Evolutionary conservation across 2,888 invertebrate species (phyloP), one percentile per base, ranked within the genome.

Genomic region (Melinopterus prodromus): DNA sequence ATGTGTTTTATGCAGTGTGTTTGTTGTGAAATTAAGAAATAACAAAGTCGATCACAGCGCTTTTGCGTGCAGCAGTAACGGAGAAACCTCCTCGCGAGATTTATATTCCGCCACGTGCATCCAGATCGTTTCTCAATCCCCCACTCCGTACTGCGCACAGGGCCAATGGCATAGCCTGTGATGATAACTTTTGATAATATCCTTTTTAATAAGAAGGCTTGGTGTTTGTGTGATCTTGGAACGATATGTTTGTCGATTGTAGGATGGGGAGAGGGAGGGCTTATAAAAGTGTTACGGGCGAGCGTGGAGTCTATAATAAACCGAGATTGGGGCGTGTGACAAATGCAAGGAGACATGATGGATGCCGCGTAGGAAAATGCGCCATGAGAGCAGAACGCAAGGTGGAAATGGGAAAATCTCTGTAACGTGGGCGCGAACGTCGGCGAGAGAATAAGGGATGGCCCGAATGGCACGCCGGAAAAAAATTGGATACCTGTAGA

Each of bases 401-500:
- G 77, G 76, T 82, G 82, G 83, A 83, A 83, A 83, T 83, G 82
- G 82, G 82, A 83, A 83, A 83, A 79, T 83, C 83, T 82, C 81
- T 81, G 81, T 82, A 82, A 83, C 82, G 82, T 80, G 78, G 71
- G 78, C 77, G 53, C 53, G 53, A n/a, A 7, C 53, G 37, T 78
- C 79, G 75, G 76, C 76, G 79, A 80, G 82, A 79, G 81, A 79
- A 82, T 82, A 80, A 83, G 77, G 79, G 80, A 83, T 82, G 81
- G 79, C 80, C 82, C 81, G 78, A 79, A 72, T 77, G 76, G 69
- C 72, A 71, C 16, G 72, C 81, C 81, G 80, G 80, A 77, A 78
- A 82, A 83, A 83, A 83, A 83, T 83, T 81, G 83, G 81, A 81
- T 81, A 83, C 82, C 82, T 83, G 82, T 82, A 80, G 82, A 81